Percentiles rank a stretch among this genome's conserved stretches.
These are phyloP conservation scores for Indri indri DNA, from an alignment of 2,113 vertebrate genomes.

Conservation along the genomic window DNA sequence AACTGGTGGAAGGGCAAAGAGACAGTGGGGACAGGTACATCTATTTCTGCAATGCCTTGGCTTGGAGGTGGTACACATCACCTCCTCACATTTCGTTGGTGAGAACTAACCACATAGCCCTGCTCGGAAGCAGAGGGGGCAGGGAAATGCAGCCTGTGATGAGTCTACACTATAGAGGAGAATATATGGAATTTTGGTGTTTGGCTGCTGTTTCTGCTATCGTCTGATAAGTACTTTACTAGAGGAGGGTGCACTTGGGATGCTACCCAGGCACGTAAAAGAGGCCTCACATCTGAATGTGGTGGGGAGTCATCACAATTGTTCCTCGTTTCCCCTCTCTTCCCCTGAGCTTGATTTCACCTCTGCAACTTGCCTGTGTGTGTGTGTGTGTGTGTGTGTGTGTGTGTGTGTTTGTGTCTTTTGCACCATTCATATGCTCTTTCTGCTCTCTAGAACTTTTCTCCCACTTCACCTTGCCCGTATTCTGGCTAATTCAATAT, in stretches of 20 bases:
- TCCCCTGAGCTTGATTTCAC: background rate
- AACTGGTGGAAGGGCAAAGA: background rate
- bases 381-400: background rate
- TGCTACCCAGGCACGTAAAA: background rate
- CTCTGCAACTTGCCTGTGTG: background rate
- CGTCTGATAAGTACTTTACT: background rate
- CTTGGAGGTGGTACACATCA: background rate
- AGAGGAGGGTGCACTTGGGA: accelerated
- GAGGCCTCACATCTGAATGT: background rate
- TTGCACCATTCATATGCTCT: background rate
- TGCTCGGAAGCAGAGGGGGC: background rate
- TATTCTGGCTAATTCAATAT: background rate
- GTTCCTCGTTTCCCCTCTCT: too few relatives aligned
- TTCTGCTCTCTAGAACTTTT: background rate
- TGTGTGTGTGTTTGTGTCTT: too few relatives aligned
- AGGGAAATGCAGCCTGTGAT: background rate
- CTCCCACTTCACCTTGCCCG: background rate
- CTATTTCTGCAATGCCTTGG: background rate
- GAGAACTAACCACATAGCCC: background rate
- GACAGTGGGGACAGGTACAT: background rate
- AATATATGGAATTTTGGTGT: background rate
- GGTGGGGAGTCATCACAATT: background rate
- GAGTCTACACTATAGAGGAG: background rate
- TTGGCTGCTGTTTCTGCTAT: background rate
- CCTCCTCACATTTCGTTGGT: background rate